Evolutionary conservation across 2,888 invertebrate species (phyloP).

Genomic region (Eupithecia inturbata): DNA sequence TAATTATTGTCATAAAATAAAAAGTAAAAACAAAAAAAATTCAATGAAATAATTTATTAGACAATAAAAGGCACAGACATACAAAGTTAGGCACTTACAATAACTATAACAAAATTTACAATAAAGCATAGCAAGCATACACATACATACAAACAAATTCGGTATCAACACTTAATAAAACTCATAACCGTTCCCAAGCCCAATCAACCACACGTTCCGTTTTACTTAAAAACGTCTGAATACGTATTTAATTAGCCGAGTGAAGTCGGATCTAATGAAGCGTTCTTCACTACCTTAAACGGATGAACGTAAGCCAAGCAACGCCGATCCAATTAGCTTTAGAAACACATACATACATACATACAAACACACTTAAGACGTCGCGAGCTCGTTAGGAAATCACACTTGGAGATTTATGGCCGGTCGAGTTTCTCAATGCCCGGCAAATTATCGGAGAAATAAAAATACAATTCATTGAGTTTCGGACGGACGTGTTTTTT

Average conservation of each 20-base stretch:
- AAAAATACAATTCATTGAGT: no score
- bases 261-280: slow-evolving; percentile 77
- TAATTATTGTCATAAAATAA: no score
- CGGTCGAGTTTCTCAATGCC: slow-evolving; percentile 37
- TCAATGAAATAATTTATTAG: no score
- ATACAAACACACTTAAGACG: slow-evolving; percentile 77
- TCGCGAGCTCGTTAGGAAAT: slow-evolving; percentile 64
- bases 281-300: slow-evolving; percentile 72
- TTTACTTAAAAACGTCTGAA: slow-evolving; percentile 54
- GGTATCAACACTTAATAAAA: not conserved
- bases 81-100: no score
- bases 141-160: no score
- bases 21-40: no score
- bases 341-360: slow-evolving; percentile 75
- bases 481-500: no score
- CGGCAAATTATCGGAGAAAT: not conserved
- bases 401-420: slow-evolving; percentile 56
- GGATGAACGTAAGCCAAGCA: slow-evolving; percentile 77
- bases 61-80: no score
- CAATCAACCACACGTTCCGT: slow-evolving; percentile 4
- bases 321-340: slow-evolving; percentile 76
- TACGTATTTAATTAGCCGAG: slow-evolving; percentile 71
- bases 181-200: not conserved
- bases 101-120: no score
- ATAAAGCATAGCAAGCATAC: no score